Percentiles rank a stretch among this genome's conserved stretches.
These are phyloP conservation scores for Chorisops tibialis DNA, from an alignment of 2,888 invertebrate genomes.

Conservation along the genomic window DNA sequence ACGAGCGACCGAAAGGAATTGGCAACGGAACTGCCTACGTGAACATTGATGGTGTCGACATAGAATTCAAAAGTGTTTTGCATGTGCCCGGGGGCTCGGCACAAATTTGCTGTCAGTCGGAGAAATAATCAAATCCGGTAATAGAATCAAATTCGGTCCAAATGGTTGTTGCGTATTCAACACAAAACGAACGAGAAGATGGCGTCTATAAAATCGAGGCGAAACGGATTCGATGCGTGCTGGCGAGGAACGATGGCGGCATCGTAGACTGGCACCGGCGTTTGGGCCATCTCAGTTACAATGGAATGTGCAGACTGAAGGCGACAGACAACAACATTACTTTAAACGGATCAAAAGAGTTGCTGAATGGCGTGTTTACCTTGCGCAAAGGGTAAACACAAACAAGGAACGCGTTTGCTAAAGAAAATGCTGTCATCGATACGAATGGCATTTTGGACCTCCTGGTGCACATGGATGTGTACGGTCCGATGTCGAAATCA, in stretches of 20 bases:
- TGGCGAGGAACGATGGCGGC: no score
- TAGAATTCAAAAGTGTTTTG: no score
- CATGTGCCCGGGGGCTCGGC: no score
- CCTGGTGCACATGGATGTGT: neutral
- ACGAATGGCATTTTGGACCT: neutral
- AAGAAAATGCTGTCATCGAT: neutral
- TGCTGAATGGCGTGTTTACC: neutral
- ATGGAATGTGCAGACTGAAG: neutral
- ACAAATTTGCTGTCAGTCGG: no score
- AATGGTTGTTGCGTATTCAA: no score
- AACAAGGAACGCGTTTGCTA: neutral
- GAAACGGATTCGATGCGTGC: no score
- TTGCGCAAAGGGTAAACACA: neutral
- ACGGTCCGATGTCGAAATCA: neutral
- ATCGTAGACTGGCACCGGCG: no score
- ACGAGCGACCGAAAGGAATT: neutral
- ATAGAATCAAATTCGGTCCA: no score
- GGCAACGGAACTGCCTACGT: neutral
- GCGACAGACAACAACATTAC: neutral
- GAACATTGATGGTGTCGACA: no score
- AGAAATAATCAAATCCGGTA: no score
- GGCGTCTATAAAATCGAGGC: no score
- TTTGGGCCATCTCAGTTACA: neutral
- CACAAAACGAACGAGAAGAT: no score
- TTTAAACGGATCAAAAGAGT: neutral